A percentile compares a stretch with the other conserved stretches of the same genome.
Evolutionary conservation across 2,797 vertebrate genomes (phyloP).

Genomic region (Anisognathus igniventris): DNA sequence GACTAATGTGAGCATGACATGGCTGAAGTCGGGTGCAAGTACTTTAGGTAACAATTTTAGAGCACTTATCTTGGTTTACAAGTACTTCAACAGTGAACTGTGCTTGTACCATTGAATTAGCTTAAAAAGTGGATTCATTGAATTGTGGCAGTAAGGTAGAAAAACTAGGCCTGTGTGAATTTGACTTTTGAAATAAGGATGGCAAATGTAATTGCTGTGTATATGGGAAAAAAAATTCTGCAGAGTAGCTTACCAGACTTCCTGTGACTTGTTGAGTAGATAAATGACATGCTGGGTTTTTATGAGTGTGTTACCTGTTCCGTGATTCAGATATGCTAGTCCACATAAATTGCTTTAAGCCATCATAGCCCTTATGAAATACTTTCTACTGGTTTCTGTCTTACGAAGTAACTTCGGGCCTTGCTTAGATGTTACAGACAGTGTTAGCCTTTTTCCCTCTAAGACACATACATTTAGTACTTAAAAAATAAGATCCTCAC

Average conservation of each 20-base stretch:
- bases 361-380: not conserved
- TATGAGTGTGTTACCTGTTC: not conserved
- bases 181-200: not conserved
- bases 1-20: not conserved
- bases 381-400: not conserved
- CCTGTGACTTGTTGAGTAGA: not conserved
- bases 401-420: rapidly evolving
- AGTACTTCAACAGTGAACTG: not conserved
- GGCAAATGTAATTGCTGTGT: not conserved
- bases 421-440: not conserved
- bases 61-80: not conserved
- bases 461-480: not conserved
- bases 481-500: not conserved
- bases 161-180: not conserved
- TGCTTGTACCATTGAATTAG: not conserved
- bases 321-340: not conserved
- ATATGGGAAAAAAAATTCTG: not conserved
- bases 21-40: not conserved
- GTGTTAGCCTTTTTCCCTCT: not conserved
- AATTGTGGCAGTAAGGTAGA: not conserved
- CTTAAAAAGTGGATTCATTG: not conserved
- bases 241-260: not conserved
- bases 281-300: not conserved
- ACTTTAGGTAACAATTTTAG: not conserved
- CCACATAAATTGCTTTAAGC: not conserved